Conservation (phyloP, 2,113 vertebrate genomes). For the Sarotherodon lohbergeri region DNA sequence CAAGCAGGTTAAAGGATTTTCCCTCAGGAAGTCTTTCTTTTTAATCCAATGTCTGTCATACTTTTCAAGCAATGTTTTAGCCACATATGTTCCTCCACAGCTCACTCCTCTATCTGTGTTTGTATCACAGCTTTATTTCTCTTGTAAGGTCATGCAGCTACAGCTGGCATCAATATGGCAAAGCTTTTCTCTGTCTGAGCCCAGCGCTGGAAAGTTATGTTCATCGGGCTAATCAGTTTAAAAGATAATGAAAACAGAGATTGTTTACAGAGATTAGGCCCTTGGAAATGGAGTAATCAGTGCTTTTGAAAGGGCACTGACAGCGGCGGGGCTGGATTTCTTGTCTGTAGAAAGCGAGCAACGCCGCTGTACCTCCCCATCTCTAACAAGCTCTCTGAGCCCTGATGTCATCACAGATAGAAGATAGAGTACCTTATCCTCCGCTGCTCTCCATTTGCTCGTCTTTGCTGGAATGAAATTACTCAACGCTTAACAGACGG, state of each 20-base stretch:
- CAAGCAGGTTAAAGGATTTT: constrained; percentile 47
- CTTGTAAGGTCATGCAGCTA: constrained; percentile 64
- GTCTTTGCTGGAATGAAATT: constrained; percentile 72
- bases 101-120: constrained; percentile 52
- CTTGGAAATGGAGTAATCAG: constrained; percentile 72
- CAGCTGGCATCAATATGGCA: constrained; percentile 74
- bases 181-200: constrained; percentile 46
- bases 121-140: constrained; percentile 61
- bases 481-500: constrained; percentile 72
- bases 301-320: constrained; percentile 63
- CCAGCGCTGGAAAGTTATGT: constrained; percentile 69
- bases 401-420: constrained; percentile 73
- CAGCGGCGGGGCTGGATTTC: constrained; percentile 53
- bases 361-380: constrained; percentile 38
- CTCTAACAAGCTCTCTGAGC: constrained; percentile 59
- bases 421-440: constrained; percentile 64
- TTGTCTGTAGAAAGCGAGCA: constrained; percentile 44
- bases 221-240: constrained; percentile 72
- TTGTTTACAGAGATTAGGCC: constrained; percentile 73
- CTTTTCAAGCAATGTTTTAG: constrained; percentile 32
- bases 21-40: constrained; percentile 13
- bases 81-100: constrained; percentile 24
- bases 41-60: constrained; percentile 41
- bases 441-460: constrained; percentile 56
- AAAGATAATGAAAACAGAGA: constrained; percentile 75